Percentiles rank a stretch among this genome's conserved stretches.
Evolutionary conservation across 2,888 invertebrate genomes (phyloP).

Genomic region (Campoletis raptor): DNA sequence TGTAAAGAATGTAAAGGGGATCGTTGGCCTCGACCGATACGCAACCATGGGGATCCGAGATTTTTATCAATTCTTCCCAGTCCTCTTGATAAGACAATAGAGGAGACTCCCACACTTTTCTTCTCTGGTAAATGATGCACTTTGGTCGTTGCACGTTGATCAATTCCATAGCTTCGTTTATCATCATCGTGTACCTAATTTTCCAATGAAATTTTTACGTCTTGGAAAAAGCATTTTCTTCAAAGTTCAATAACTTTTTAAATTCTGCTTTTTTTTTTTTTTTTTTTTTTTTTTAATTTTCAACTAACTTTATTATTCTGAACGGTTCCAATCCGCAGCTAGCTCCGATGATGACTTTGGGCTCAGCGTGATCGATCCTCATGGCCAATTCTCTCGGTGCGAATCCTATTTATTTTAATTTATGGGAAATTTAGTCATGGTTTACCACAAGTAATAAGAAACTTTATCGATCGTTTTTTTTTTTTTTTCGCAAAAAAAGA

Average conservation of each 20-base stretch:
- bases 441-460: not conserved
- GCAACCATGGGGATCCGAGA: slow-evolving; percentile 90
- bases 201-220: not conserved
- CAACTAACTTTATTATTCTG: slow-evolving; percentile 89
- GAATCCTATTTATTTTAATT: slow-evolving; percentile 88
- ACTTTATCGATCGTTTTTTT: not conserved
- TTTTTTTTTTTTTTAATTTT: too few relatives aligned
- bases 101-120: slow-evolving; percentile 88
- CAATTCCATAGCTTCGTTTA: slow-evolving; percentile 92
- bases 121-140: slow-evolving; percentile 94
- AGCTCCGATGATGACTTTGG: slow-evolving; percentile 95
- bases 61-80: slow-evolving; percentile 91
- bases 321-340: slow-evolving; percentile 96
- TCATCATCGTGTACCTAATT: slow-evolving; percentile 90
- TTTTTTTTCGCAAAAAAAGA: not conserved
- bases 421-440: slow-evolving; percentile 12
- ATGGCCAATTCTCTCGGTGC: slow-evolving; percentile 94
- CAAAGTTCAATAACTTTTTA: not conserved
- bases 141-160: slow-evolving; percentile 90
- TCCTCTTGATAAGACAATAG: slow-evolving; percentile 90
- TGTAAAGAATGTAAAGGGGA: slow-evolving; percentile 96
- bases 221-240: not conserved
- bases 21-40: slow-evolving; percentile 95
- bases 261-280: too few relatives aligned
- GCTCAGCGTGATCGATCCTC: slow-evolving; percentile 95